phyloP scores from a whole-genome alignment of 2,113 vertebrate species.

The Hypocryptadius cinnamomeus region DNA sequence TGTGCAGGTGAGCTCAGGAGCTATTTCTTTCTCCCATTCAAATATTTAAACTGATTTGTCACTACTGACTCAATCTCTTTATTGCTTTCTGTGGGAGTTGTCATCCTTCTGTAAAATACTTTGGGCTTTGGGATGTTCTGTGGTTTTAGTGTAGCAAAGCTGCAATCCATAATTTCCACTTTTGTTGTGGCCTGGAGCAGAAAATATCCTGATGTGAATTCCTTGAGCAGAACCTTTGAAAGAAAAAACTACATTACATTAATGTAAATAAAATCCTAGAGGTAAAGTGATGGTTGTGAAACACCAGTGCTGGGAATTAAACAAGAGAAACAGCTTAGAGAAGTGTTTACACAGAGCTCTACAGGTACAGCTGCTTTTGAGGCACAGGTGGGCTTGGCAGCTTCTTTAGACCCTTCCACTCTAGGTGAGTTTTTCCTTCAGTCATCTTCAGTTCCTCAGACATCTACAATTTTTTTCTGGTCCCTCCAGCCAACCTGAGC shows the following conservation, averaged over 20 bases:
- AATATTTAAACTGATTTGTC: background rate
- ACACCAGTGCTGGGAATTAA: background rate
- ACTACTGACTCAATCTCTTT: background rate
- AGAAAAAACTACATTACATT: background rate
- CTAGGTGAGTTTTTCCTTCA: background rate
- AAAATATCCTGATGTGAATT: background rate
- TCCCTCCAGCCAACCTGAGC: background rate
- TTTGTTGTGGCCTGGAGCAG: background rate
- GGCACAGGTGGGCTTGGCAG: background rate
- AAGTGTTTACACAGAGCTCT: background rate
- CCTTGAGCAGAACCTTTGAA: background rate
- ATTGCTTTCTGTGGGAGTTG: background rate
- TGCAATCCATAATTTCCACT: background rate
- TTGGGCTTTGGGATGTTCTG: background rate
- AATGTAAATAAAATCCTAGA: background rate
- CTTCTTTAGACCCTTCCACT: background rate
- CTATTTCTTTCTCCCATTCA: background rate
- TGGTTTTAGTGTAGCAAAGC: background rate
- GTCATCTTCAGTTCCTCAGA: background rate
- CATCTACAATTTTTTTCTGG: background rate
- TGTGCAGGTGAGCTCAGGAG: background rate
- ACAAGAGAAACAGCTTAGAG: background rate
- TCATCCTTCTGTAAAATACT: background rate
- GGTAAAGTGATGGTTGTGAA: background rate
- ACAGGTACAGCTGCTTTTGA: background rate